Conservation (phyloP, 2,113 vertebrate species). For the Bubo bubo region DNA sequence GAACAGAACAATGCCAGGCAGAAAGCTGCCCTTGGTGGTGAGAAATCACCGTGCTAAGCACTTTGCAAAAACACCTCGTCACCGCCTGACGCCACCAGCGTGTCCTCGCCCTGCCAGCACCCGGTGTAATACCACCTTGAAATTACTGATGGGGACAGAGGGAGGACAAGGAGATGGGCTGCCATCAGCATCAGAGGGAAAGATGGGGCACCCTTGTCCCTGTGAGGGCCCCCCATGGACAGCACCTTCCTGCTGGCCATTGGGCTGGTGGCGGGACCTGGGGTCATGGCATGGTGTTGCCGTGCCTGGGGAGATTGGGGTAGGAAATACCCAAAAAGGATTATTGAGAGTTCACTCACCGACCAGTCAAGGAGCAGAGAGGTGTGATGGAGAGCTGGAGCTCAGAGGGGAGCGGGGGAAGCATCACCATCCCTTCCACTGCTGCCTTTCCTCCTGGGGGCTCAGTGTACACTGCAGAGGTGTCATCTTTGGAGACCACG, state of each 20-base stretch:
- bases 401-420: accelerated
- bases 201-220: not conserved
- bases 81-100: accelerated
- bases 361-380: accelerated
- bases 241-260: not conserved
- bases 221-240: accelerated
- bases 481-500: accelerated
- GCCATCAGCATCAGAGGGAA: not conserved
- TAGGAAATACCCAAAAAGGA: accelerated
- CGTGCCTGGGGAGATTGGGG: accelerated
- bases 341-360: not conserved
- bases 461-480: not conserved
- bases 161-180: not conserved
- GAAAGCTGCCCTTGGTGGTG: not conserved
- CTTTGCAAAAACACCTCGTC: not conserved
- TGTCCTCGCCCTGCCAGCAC: accelerated
- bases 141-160: accelerated
- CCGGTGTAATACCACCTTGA: accelerated
- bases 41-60: not conserved
- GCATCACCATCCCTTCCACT: not conserved
- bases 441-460: not conserved
- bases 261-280: not conserved
- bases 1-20: slow-evolving; percentile 57
- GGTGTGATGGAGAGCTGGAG: not conserved
- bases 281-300: not conserved